Evolutionary conservation across 2,888 invertebrate genomes (phyloP), one percentile per base, ranked within the genome.

Genomic region (Drosophila borborema): DNA sequence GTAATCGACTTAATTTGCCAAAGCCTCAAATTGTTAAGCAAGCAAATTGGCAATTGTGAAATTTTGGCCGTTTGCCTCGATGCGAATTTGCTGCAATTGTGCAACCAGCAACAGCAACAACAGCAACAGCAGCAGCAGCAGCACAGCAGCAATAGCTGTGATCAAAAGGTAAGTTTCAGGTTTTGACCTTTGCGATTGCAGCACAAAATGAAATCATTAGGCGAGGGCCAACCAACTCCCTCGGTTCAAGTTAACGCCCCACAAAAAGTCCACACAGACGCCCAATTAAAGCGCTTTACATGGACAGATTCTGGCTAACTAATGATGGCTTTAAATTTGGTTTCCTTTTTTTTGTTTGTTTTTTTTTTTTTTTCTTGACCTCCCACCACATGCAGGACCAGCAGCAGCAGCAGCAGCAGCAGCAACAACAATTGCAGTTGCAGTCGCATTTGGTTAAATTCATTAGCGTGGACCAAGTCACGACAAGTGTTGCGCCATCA

Each of bases 1-100:
- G 91, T 92, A 85, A 91, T 93, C 89, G 93, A 93, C 90, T 92
- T 93, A 91, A 91, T 93, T 91, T 92, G 92, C 91, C 93, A 92
- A 91, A 93, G 93, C 89, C 88, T 93, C 74, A 92, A 92, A 79
- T 90, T 93, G 77, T 86, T 93, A 77, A 90, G 90, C 86, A 92
- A 92, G 81, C 93, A 93, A 87, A 91, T 93, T 89, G 91, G 91
- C 86, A 90, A 92, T 91, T 91, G 93, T 81, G 92, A 92, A 91
- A 91, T 92, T 88, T 90, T 93, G 80, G 93, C 90, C 74, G 88
- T 92, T 86, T 92, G 92, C 75, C 84, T 90, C 69, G 92, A 93
- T 77, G 87, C 86, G 64, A 90, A 87, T 83, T 79, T 92, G 86
- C 69, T 92, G 82, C 82, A 85, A 89, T 90, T 91, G 86, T 87